Evolutionary conservation across 2,888 invertebrate genomes (phyloP).

Genomic region (Lottia scabra): DNA sequence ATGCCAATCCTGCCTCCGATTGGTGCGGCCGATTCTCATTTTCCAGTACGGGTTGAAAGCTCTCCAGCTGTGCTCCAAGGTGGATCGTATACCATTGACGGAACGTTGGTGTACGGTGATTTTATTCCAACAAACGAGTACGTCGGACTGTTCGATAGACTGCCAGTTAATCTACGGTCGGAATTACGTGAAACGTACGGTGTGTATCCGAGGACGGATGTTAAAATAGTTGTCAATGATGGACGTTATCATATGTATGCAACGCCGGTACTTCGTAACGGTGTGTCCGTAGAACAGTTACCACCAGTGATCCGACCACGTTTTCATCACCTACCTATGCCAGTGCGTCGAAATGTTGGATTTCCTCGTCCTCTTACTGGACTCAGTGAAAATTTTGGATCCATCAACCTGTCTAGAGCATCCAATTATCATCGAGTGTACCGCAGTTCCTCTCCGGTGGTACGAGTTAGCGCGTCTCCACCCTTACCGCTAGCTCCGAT

Average conservation of each 20-base stretch:
- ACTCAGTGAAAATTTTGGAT: background rate
- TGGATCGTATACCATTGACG: background rate
- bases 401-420: background rate
- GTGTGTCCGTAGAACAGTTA: background rate
- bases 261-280: constrained; percentile 13
- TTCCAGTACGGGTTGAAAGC: background rate
- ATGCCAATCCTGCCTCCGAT: background rate
- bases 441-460: background rate
- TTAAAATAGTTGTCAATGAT: constrained; percentile 24
- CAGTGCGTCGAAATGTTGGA: background rate
- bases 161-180: constrained; percentile 31
- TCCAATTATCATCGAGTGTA: background rate
- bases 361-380: background rate
- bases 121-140: constrained; percentile 10
- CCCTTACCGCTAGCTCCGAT: background rate
- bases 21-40: background rate
- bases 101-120: background rate
- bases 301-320: background rate
- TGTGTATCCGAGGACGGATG: constrained; percentile 29
- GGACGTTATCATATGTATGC: constrained; percentile 39
- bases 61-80: background rate
- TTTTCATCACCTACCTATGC: background rate
- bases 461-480: no score
- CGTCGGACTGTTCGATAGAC: constrained; percentile 22
- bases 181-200: constrained; percentile 35